These are phyloP conservation scores for Deroptyus accipitrinus DNA, from an alignment of 2,113 vertebrate genomes.

Conservation along the genomic window DNA sequence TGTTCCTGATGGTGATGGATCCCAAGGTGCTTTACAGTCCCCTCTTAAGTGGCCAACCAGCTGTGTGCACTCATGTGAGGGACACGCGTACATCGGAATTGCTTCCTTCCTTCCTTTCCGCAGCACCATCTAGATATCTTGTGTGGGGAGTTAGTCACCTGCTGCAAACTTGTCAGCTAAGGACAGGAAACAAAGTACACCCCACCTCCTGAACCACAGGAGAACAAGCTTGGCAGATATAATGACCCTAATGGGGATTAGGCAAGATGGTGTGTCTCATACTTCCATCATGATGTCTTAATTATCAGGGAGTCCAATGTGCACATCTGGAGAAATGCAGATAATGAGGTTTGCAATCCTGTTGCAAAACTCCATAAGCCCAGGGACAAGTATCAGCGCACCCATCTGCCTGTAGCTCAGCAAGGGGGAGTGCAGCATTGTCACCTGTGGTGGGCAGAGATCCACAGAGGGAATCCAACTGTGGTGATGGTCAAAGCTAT, in stretches of 20 bases:
- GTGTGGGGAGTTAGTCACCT: background rate
- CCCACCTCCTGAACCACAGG: slow-evolving; percentile 31
- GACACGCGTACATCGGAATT: background rate
- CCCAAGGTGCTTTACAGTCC: background rate
- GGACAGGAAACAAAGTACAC: slow-evolving; percentile 38
- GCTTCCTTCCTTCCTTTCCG: background rate
- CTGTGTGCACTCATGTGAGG: background rate
- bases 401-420: background rate
- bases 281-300: slow-evolving; percentile 1
- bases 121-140: background rate
- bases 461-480: background rate
- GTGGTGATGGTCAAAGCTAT: background rate
- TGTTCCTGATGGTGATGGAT: background rate
- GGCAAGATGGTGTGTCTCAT: slow-evolving; percentile 45
- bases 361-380: slow-evolving; percentile 37
- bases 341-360: slow-evolving; percentile 43
- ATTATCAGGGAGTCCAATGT: background rate
- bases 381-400: background rate
- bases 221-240: slow-evolving; percentile 50
- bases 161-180: background rate
- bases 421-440: background rate
- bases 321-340: slow-evolving; percentile 37
- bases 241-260: slow-evolving; percentile 52
- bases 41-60: background rate
- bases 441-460: background rate